Evolutionary conservation across 2,888 invertebrate species (phyloP).

Genomic region (Orthosia cruda): DNA sequence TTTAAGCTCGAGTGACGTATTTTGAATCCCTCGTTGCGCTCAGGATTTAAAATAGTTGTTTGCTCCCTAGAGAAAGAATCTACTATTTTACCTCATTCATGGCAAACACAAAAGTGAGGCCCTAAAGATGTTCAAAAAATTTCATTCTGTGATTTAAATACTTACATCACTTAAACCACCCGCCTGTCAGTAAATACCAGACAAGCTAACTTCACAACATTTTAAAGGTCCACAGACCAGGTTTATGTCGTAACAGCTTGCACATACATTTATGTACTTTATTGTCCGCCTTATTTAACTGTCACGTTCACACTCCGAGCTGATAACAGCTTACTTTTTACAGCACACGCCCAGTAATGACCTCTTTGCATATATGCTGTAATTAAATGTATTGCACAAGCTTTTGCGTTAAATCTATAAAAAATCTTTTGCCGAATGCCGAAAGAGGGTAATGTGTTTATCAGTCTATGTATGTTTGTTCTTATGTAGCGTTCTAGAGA

Average conservation of each 20-base stretch:
- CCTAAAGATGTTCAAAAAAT: neutral
- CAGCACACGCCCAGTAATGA: conserved; percentile 20
- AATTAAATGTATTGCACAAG: conserved; percentile 49
- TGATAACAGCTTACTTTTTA: conserved; percentile 60
- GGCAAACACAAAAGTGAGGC: no score
- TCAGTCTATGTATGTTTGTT: no score
- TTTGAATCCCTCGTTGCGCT: no score
- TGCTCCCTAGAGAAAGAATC: no score
- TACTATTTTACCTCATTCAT: no score
- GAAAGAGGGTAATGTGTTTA: no score
- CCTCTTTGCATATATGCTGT: conserved; percentile 31
- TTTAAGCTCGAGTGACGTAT: no score
- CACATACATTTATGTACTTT: conserved; percentile 29
- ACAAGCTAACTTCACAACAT: conserved; percentile 14
- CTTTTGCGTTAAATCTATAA: conserved; percentile 21
- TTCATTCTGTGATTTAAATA: neutral
- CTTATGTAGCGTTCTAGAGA: no score
- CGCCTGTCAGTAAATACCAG: conserved; percentile 5
- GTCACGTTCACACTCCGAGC: conserved; percentile 28
- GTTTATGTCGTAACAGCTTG: conserved; percentile 46
- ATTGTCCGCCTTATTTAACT: conserved; percentile 46
- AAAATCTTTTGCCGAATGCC: neutral
- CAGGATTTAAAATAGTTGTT: no score
- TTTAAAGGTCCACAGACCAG: conserved; percentile 17
- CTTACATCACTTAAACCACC: conserved; percentile 1